Conservation (phyloP, 1,140 invertebrate genomes). For the Triops longicaudatus region DNA sequence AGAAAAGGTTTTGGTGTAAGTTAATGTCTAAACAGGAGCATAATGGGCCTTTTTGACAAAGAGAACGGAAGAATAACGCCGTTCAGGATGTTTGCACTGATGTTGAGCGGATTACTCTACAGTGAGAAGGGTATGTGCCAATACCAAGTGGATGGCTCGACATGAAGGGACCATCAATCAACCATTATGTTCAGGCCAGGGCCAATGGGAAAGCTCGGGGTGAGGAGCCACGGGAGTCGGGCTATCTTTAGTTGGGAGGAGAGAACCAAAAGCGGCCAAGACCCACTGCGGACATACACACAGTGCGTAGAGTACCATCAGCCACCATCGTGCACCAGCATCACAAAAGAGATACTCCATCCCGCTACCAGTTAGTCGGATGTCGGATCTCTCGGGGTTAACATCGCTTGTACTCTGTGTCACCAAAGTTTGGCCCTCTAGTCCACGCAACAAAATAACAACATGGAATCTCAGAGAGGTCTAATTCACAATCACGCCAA, state of each 20-base stretch:
- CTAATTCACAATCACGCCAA: not conserved
- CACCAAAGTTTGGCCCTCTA: not conserved
- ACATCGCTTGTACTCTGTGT: not conserved
- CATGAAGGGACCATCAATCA: not conserved
- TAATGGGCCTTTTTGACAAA: no score
- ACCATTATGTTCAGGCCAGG: not conserved
- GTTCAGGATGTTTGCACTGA: not conserved
- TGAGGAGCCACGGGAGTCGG: not conserved
- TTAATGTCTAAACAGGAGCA: no score
- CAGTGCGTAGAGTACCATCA: not conserved
- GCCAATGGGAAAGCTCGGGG: conserved; percentile 5
- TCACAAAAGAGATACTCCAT: not conserved
- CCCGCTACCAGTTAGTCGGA: not conserved
- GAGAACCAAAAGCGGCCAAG: not conserved
- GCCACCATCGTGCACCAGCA: not conserved
- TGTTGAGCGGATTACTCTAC: not conserved
- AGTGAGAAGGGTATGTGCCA: not conserved
- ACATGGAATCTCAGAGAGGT: not conserved
- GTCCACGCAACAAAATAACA: not conserved
- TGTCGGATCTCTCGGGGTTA: not conserved
- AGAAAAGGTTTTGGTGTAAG: no score
- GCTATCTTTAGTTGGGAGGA: conserved; percentile 14
- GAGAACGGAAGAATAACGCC: no score
- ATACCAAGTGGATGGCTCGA: not conserved
- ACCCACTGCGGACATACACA: not conserved